Evolutionary conservation across 2,113 vertebrate species (phyloP), one percentile per base, ranked within the genome.

Genomic region (Heterotilapia buettikoferi): DNA sequence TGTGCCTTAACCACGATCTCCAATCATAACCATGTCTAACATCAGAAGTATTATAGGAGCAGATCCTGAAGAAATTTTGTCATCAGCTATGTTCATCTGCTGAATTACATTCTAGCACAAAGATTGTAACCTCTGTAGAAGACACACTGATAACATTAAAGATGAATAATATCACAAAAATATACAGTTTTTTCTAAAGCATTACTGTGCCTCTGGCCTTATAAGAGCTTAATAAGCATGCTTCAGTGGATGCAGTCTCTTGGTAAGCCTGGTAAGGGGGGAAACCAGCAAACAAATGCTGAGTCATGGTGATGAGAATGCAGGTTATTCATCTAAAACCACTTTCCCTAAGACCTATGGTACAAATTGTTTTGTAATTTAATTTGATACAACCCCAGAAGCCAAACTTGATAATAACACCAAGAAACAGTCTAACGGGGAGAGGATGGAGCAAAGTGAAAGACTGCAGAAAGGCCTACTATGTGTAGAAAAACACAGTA

Each of bases 281-380:
- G 40, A 61, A 90, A 90, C 33, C 80, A 84, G 73, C 24, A 11
- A 84, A 52, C 63, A 90, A 86, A 84, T 68, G 92, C 93, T 92
- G 94, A 94, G 87, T 94, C 93, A 94, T 56, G n/a, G 21, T 16
- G 31, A 57, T 80, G 31, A 91, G 47, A 92, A 84, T 57, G 61
- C 68, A 88, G 68, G 84, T 84, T 91, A 84, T 88, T 90, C 57
- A 85, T 82, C 45, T 33, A 4, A 5, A 78, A 84, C 24, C 83
- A 52, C 80, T 82, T 93, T 91, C 81, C 89, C 88, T 52, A 26
- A 56, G 24, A 87, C 24, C 68, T 80, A 47, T 52, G 53, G 36
- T 5, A 40, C 68, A 84, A 80, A 85, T 38, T 78, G 73, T 13
- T 31, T 19, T 50, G 26, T 9, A 50, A 78, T 88, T 89, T 84